Percentiles rank a stretch among this genome's conserved stretches.
Evolutionary conservation across 2,888 invertebrate species (phyloP).

Genomic region (Melinopterus prodromus): DNA sequence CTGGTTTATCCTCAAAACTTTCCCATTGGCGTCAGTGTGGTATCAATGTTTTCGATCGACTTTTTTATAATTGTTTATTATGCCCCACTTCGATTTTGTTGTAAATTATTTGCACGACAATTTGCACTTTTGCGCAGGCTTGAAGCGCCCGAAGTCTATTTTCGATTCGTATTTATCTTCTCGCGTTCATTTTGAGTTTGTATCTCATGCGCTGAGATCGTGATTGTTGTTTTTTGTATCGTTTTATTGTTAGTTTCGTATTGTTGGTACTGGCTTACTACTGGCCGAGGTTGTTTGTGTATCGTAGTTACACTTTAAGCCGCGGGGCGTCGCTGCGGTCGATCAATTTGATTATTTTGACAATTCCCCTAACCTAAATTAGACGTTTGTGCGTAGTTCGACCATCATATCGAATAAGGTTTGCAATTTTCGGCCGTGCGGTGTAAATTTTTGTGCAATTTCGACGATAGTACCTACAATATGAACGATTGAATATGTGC

Average conservation of each 20-base stretch:
- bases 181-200: background rate
- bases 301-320: background rate
- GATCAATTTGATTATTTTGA: background rate
- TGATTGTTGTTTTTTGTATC: background rate
- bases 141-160: background rate
- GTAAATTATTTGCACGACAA: background rate
- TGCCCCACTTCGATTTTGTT: background rate
- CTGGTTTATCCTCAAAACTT: background rate
- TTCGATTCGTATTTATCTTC: background rate
- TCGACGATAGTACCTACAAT: constrained; percentile 20
- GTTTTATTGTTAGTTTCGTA: background rate
- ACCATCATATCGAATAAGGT: background rate
- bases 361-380: background rate
- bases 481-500: constrained; percentile 51
- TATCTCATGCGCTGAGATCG: background rate
- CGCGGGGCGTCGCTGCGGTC: background rate
- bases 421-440: background rate
- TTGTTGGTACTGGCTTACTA: background rate
- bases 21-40: background rate
- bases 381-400: background rate
- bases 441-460: constrained; percentile 12
- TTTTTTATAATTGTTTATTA: background rate
- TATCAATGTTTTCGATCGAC: background rate
- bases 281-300: background rate
- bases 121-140: background rate